Conservation (phyloP, 2,113 vertebrate species). For the Myiopsitta monachus region DNA sequence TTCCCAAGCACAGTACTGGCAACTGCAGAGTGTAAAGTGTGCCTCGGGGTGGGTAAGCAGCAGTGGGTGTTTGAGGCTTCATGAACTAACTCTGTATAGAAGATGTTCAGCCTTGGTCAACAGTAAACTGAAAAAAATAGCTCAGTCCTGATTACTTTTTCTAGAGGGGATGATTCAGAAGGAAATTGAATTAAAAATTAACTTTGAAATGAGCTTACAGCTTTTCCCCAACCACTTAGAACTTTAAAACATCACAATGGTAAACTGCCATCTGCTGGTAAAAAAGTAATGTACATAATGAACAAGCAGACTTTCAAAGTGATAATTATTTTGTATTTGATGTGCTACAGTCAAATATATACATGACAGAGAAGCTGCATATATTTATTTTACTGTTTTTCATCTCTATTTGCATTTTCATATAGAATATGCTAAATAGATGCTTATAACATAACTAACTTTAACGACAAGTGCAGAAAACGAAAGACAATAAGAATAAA, state of each 20-base stretch:
- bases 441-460: slow-evolving; percentile 55
- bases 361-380: slow-evolving; percentile 30
- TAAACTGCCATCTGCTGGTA: slow-evolving; percentile 71
- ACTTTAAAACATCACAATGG: slow-evolving; percentile 24
- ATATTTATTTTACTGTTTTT: slow-evolving; percentile 47
- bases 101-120: background rate
- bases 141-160: background rate
- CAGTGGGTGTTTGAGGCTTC: background rate
- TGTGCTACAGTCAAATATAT: background rate
- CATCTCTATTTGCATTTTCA: slow-evolving; percentile 48
- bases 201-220: background rate
- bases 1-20: background rate
- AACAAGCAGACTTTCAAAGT: background rate
- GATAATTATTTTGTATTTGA: slow-evolving; percentile 52
- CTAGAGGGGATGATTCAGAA: background rate
- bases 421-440: slow-evolving; percentile 63
- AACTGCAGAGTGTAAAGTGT: background rate
- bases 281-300: background rate
- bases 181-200: background rate
- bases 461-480: background rate
- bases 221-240: background rate
- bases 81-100: background rate
- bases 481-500: slow-evolving; percentile 58
- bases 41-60: background rate
- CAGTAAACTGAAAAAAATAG: background rate